These are phyloP conservation scores for Lycaena phlaeas DNA, from an alignment of 2,888 invertebrate species.

Conservation along the genomic window DNA sequence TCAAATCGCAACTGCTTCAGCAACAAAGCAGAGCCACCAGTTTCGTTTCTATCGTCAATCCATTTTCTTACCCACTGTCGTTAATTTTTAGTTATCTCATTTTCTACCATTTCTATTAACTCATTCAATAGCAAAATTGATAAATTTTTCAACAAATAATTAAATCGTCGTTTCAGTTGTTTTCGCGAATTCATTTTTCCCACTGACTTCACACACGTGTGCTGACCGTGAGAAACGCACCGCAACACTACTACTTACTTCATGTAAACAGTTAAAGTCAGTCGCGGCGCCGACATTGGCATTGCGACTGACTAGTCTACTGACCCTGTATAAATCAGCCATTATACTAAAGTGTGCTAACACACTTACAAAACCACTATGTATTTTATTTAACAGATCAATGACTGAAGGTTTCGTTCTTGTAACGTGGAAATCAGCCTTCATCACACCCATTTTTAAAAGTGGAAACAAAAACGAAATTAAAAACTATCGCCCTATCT, in stretches of 20 bases:
- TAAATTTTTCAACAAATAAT: constrained; percentile 14
- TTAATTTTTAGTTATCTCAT: constrained; percentile 19
- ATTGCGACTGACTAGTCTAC: background rate
- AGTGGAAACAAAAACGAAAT: too few relatives aligned
- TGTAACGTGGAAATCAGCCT: too few relatives aligned
- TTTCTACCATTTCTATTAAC: constrained; percentile 5
- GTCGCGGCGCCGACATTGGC: constrained; percentile 1
- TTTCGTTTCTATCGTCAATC: constrained; percentile 22
- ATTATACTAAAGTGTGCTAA: too few relatives aligned
- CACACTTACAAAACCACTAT: too few relatives aligned
- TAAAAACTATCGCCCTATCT: too few relatives aligned
- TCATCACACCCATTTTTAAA: too few relatives aligned
- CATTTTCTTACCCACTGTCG: constrained; percentile 24
- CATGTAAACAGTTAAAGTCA: constrained; percentile 4
- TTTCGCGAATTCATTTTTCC: constrained; percentile 8
- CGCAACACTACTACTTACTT: constrained; percentile 12
- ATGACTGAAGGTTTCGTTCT: too few relatives aligned
- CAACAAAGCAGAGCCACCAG: constrained; percentile 23
- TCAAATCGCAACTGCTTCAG: constrained; percentile 20
- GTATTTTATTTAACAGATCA: too few relatives aligned
- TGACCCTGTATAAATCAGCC: constrained; percentile 3
- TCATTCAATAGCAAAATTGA: constrained; percentile 11
- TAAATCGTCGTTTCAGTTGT: constrained; percentile 10
- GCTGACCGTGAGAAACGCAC: constrained; percentile 12
- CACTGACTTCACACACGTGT: constrained; percentile 13